A percentile compares a stretch with the other conserved stretches of the same genome.
These are phyloP conservation scores for Heliothis virescens DNA, from an alignment of 1,140 invertebrate genomes.

Conservation along the genomic window DNA sequence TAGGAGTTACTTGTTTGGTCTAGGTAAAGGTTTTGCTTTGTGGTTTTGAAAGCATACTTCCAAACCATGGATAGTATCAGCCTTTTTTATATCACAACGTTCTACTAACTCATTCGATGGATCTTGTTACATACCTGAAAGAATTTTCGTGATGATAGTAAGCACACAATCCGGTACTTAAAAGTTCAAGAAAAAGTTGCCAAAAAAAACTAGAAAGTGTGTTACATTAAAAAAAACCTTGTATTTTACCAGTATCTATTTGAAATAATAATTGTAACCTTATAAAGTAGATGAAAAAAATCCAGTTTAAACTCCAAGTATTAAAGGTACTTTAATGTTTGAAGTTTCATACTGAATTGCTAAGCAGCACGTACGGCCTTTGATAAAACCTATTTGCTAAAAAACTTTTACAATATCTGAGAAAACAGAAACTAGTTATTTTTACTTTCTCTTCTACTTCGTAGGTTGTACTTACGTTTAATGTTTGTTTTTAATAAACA, in stretches of 20 bases:
- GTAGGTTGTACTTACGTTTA: background rate
- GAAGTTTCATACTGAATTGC: slow-evolving; percentile 8
- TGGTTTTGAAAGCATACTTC: background rate
- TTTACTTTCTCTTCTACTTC: slow-evolving; percentile 9
- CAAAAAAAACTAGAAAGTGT: too few species aligned
- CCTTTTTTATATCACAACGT: too few species aligned
- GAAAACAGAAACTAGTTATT: slow-evolving; percentile 23
- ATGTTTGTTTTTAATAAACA: background rate
- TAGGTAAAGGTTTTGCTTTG: background rate
- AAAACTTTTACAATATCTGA: slow-evolving; percentile 38
- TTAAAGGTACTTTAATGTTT: slow-evolving; percentile 15
- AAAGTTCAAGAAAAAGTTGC: too few species aligned
- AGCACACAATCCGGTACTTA: too few species aligned
- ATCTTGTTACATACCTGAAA: too few species aligned
- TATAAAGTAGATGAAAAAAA: too few species aligned
- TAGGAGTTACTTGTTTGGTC: background rate
- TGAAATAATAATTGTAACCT: too few species aligned
- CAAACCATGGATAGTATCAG: too few species aligned
- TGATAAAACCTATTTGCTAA: slow-evolving; percentile 11
- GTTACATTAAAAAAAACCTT: too few species aligned
- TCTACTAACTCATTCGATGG: too few species aligned
- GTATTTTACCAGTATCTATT: too few species aligned
- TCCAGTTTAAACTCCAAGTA: background rate
- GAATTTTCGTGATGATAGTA: too few species aligned
- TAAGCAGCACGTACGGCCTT: slow-evolving; percentile 8